Percentiles rank a stretch among this genome's conserved stretches.
Evolutionary conservation across 2,797 vertebrate species (phyloP).

Genomic region (Enteromius treurensis): DNA sequence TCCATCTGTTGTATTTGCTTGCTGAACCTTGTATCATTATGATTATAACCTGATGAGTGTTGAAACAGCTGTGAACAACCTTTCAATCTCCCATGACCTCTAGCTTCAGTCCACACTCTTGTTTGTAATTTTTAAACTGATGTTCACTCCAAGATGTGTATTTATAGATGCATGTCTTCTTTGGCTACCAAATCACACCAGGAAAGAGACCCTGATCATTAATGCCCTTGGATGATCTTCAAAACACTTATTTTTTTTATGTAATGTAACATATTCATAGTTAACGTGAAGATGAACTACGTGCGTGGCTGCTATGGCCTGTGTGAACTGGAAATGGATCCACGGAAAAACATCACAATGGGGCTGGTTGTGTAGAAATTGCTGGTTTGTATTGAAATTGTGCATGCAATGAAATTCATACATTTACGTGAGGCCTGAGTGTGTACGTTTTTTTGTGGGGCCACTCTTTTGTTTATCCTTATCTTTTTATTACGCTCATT

Average conservation of each 20-base stretch:
- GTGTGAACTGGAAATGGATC: not conserved
- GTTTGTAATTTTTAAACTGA: slow-evolving; percentile 29
- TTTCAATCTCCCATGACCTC: slow-evolving; percentile 49
- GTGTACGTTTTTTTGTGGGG: not conserved
- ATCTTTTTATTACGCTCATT: not conserved
- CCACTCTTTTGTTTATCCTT: not conserved
- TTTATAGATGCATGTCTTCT: slow-evolving; percentile 15
- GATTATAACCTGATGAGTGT: slow-evolving; percentile 43
- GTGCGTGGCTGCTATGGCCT: not conserved
- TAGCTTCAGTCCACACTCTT: slow-evolving; percentile 25
- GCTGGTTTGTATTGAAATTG: not conserved
- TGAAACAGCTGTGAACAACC: slow-evolving; percentile 52
- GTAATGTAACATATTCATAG: not conserved
- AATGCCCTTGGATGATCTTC: slow-evolving; percentile 12
- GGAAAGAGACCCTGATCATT: not conserved
- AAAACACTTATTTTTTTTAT: not conserved
- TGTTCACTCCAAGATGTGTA: slow-evolving; percentile 34
- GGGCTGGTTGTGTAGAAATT: not conserved
- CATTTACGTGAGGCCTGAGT: not conserved
- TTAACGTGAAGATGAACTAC: not conserved
- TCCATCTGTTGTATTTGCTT: slow-evolving; percentile 38
- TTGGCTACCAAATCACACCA: not conserved
- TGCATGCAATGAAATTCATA: not conserved
- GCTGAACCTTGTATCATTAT: slow-evolving; percentile 26
- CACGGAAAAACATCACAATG: not conserved